Evolutionary conservation across 2,113 vertebrate genomes (phyloP).

Genomic region (Cyanistes caeruleus): DNA sequence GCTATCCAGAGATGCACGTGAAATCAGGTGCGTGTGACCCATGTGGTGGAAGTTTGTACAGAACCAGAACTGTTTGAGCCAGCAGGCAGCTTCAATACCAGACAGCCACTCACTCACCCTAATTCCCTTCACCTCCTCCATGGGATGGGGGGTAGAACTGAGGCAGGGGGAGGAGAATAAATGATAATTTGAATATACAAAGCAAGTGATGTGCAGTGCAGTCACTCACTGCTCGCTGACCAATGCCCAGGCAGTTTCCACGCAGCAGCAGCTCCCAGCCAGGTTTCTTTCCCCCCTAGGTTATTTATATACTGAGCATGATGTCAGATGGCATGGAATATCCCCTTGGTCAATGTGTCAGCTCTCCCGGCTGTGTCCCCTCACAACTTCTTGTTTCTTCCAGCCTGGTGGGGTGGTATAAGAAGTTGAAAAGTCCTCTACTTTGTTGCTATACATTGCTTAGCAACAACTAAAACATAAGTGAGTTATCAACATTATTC

Average conservation of each 20-base stretch:
- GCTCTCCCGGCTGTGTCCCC: neutral
- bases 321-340: neutral
- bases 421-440: neutral
- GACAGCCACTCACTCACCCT: accelerated
- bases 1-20: neutral
- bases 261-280: neutral
- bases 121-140: neutral
- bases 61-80: neutral
- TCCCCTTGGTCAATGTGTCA: neutral
- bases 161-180: neutral
- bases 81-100: neutral
- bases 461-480: neutral
- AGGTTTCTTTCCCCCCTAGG: neutral
- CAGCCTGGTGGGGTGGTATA: neutral
- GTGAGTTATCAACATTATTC: neutral
- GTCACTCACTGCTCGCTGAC: neutral
- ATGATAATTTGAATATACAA: neutral
- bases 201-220: neutral
- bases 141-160: neutral
- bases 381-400: neutral
- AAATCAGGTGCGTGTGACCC: neutral
- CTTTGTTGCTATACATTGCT: neutral
- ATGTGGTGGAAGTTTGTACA: neutral
- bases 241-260: neutral
- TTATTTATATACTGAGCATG: neutral